These are phyloP conservation scores for Daktulosphaira vitifoliae DNA, from an alignment of 1,140 invertebrate species.

Conservation along the genomic window DNA sequence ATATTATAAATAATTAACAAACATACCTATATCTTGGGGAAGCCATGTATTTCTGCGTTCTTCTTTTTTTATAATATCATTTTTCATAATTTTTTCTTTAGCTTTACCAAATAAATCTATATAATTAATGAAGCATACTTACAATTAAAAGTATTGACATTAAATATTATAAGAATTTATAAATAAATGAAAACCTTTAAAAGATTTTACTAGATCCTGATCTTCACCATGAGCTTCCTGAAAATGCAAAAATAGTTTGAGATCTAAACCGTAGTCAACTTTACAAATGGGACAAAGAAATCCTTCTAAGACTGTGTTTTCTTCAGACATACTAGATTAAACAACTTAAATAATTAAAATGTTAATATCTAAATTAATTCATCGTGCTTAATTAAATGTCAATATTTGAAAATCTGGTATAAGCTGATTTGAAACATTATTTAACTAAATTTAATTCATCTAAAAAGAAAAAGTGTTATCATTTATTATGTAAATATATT, in stretches of 20 bases:
- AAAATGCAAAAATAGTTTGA: slow-evolving; percentile 76
- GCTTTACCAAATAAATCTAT: slow-evolving; percentile 28
- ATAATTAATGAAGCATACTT: too few species aligned
- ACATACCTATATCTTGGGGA: slow-evolving; percentile 3
- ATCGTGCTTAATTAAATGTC: too few species aligned
- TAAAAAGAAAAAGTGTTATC: too few species aligned
- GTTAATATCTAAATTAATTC: too few species aligned
- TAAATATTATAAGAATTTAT: not conserved
- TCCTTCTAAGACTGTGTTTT: slow-evolving; percentile 69
- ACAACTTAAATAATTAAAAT: too few species aligned
- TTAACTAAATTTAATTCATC: too few species aligned
- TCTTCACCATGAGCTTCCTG: slow-evolving; percentile 81
- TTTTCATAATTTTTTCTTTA: slow-evolving; percentile 33
- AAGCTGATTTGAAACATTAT: too few species aligned
- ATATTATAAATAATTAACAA: too few species aligned
- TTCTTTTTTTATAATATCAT: slow-evolving; percentile 14
- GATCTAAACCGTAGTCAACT: slow-evolving; percentile 72
- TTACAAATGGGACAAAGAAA: slow-evolving; percentile 91
- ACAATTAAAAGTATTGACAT: slow-evolving; percentile 1
- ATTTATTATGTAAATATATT: too few species aligned
- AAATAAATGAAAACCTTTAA: slow-evolving; percentile 57
- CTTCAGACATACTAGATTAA: slow-evolving; percentile 38
- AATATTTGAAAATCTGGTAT: too few species aligned
- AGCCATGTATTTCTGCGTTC: not conserved
- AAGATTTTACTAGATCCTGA: slow-evolving; percentile 77